Evolutionary conservation across 2,113 vertebrate species (phyloP), one percentile per base, ranked within the genome.

Genomic region (Chaenogobius annularis): DNA sequence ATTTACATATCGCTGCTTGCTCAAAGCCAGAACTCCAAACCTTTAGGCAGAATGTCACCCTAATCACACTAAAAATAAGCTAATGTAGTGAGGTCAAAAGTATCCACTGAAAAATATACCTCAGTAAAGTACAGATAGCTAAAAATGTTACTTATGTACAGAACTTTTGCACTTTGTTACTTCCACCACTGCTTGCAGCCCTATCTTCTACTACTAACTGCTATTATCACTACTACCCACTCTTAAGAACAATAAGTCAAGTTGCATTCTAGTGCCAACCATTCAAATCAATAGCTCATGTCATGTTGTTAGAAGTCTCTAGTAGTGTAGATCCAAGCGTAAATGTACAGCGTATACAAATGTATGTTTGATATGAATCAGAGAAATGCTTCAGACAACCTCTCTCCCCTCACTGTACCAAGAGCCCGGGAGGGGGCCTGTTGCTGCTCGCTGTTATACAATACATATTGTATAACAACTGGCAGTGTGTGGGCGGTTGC

Each of bases 391-490:
- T 14, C 61, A 40, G 35, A 17, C 31, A n/a, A 11, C 15, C 35
- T 63, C 61, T 35, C 58, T 40, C 61, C 15, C 40, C 61, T 63
- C 61, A 63, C 61, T 68, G 64, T 56, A 47, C 31, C 48, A 20
- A 12, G 19, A 63, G 68, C 61, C 73, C 52, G 62, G 75, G 74
- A 73, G 81, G 68, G 74, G 64, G 80, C 54, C 69, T 88, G 75
- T 85, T 90, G 88, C 83, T 78, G 74, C 76, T 65, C 69, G 73
- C 72, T 85, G 89, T 91, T 92, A 91, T 83, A 91, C 89, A 91
- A 91, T 91, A 75, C 79, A 84, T 83, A 92, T 92, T 92, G 90
- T 91, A 90, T 91, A 92, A 91, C 83, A 91, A 90, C 86, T 88
- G 88, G 85, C 83, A 87, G 73, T 72, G 84, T 82, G 89, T 90